Percentiles rank a stretch among this genome's conserved stretches.
Conservation (phyloP, 2,888 invertebrate genomes). For the Aromia moschata region DNA sequence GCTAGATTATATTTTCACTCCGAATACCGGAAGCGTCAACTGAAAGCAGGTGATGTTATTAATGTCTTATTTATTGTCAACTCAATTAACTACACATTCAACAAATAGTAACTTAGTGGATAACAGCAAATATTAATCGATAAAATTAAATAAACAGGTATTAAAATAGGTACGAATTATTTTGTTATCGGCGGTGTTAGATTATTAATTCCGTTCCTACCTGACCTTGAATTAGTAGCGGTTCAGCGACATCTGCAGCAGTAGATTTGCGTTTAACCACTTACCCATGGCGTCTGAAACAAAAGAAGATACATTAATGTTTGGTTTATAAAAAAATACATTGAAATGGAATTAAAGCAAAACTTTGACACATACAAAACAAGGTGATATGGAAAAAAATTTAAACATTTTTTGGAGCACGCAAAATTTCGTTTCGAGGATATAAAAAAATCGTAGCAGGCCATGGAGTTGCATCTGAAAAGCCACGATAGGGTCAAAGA, state of each 20-base stretch:
- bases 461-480: too few relatives aligned
- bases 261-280: conserved; percentile 60
- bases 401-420: too few relatives aligned
- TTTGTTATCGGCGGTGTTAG: conserved; percentile 7
- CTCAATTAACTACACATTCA: conserved; percentile 17
- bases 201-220: conserved; percentile 29
- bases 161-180: conserved; percentile 8
- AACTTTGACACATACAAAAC: too few relatives aligned
- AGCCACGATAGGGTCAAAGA: too few relatives aligned
- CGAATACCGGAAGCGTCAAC: not conserved
- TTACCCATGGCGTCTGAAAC: conserved; percentile 86
- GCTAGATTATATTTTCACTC: conserved; percentile 7
- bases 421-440: too few relatives aligned
- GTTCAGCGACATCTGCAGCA: conserved; percentile 42
- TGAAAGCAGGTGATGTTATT: conserved; percentile 1
- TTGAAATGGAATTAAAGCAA: too few relatives aligned
- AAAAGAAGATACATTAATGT: conserved; percentile 63
- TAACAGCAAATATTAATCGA: not conserved
- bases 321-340: conserved; percentile 3
- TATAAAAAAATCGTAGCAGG: too few relatives aligned
- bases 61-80: conserved; percentile 17
- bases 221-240: conserved; percentile 42
- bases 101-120: conserved; percentile 8
- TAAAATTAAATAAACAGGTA: conserved; percentile 5
- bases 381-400: too few relatives aligned